These are phyloP conservation scores for Sinosuthora webbiana DNA, from an alignment of 2,113 vertebrate genomes.

Conservation along the genomic window DNA sequence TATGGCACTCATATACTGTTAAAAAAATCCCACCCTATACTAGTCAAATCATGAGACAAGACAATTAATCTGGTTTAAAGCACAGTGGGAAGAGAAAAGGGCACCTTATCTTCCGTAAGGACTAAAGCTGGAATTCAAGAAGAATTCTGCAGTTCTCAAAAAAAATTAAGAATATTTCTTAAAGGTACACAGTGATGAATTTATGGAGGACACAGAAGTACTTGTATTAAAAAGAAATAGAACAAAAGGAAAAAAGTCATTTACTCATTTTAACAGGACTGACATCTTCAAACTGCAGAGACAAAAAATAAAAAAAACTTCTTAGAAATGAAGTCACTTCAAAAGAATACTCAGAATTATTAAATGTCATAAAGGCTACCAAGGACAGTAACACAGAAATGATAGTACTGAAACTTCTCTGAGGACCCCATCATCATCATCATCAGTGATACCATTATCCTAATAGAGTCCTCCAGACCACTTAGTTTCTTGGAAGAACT, in stretches of 20 bases:
- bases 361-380: not conserved
- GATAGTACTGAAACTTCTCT: not conserved
- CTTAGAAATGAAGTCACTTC: not conserved
- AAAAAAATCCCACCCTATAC: not conserved
- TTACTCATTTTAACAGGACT: not conserved
- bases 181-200: not conserved
- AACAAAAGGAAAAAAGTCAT: rapidly evolving
- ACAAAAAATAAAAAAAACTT: not conserved
- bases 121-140: not conserved
- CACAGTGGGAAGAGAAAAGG: not conserved
- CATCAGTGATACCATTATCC: not conserved
- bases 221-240: not conserved
- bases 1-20: rapidly evolving
- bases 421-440: not conserved
- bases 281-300: not conserved
- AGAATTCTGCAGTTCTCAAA: not conserved
- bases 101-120: not conserved
- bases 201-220: not conserved
- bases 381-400: not conserved
- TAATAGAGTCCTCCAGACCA: not conserved
- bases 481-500: not conserved
- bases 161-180: not conserved
- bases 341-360: not conserved
- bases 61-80: not conserved
- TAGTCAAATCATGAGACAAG: not conserved